Base-by-base conservation (phyloP, 2,888 invertebrate genomes). In the Heteromyza rotundicornis region DNA sequence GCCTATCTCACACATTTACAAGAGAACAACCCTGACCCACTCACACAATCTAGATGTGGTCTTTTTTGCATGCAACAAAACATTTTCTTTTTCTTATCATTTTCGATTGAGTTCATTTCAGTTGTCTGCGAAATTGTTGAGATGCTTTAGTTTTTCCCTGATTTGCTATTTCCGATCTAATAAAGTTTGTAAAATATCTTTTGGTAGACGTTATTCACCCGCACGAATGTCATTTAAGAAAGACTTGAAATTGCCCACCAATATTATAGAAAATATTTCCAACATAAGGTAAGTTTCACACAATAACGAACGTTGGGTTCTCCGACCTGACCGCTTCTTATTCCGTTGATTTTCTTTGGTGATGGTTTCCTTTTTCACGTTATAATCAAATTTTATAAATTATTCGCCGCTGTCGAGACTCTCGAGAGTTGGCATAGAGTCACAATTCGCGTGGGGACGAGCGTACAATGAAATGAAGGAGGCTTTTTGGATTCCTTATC, bases 191-290 rank as follows among this genome's bases (percentile, higher is more conserved):
- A 68, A 73, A 73, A 70, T 64, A 71, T 73, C 69, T 75, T 73
- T 69, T 69, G 77, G 77, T 90, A 92, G 92, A 88, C 92, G 92
- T 85, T 92, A 91, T 87, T 91, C 92, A 86, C 90, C 92, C 78
- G 90, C 88, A 86, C 87, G 92, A 84, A 87, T 92, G 84, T 92
- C 92, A 82, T 88, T 92, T 84, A 89, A 91, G 84, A 92, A 92
- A 86, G 91, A 92, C 84, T 88, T 92, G 86, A 90, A 90, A 86
- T 86, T 90, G 79, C 88, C 90, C 75, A 89, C 90, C 81, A 90
- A 90, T 82, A 87, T 91, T 82, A 88, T 92, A 85, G 91, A 91
- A 85, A 90, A 88, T 85, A 84, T 89, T 76, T 87, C 85, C 72
- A 90, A 88, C 81, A 88, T 92, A 85, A 91, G 91, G 92, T 92